Evolutionary conservation across 1,140 invertebrate species (phyloP), one percentile per base, ranked within the genome.

Genomic region (Drosophila prosaltans): DNA sequence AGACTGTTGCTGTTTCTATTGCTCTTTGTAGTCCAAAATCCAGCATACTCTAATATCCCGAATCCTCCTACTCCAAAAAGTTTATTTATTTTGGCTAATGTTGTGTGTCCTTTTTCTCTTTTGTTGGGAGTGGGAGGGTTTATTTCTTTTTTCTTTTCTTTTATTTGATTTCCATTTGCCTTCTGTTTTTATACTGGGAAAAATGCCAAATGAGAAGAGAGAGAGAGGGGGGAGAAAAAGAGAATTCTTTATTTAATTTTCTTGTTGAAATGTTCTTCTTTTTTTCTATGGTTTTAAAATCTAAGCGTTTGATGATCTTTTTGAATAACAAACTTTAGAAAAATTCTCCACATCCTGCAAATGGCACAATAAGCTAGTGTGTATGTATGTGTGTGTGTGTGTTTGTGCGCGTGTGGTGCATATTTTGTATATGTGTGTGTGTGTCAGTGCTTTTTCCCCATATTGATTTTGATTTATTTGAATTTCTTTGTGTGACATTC

Each of bases 101-200:
- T 72, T 71, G 76, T 76, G 83, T 83, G 65, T 83, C 79, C 69
- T 58, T 61, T 65, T 74, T 68, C 16, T 30, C 41, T 43, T n/a
- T 32, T 55, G 54, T 36, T 36, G 32, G 32, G 16, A 16, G 3
- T 36, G 32, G 6, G 32, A 6, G 6, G 26, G 26, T 16, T 16
- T 16, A 16, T 16, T 16, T 16, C 16, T 16, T 16, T 16, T 16
- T 16, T 16, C 3, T 11, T 24, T 61, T 55, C 39, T 54, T 55
- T 59, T 88, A 88, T 83, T 88, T 88, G 83, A 65, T 64, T 83
- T 78, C 80, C 83, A 89, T 88, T 89, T 83, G 80, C 21, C 45
- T 51, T 71, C 43, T 72, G 74, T 65, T 71, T 26, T 40, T 67
- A 26, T 32, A 72, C 72, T 84, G 80, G 77, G 72, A 77, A 85